Evolutionary conservation across 2,113 vertebrate species (phyloP), one percentile per base, ranked within the genome.

Genomic region (Pterocles gutturalis): DNA sequence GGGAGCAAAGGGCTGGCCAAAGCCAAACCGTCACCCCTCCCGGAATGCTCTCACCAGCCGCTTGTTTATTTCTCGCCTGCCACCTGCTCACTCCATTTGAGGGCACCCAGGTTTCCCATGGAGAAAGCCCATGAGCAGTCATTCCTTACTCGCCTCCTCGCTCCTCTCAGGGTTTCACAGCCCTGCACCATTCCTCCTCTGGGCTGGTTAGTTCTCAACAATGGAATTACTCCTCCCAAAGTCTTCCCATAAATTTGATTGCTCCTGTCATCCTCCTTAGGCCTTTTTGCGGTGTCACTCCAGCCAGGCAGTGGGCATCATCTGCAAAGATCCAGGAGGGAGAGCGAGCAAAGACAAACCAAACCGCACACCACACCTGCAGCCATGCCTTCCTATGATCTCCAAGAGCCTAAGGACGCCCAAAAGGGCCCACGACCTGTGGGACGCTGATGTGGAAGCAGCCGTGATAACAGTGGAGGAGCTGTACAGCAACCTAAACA

Each of bases 351-450:
- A 62, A 75, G 16, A 34, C 31, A 79, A 79, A 95, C 22, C 61
- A 64, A 89, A 36, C 18, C 7, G 15, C 36, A 38, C 5, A 1
- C 29, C 36, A 33, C 28, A 41, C 13, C 45, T 53, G 22, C 9
- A 15, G 28, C 45, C 1, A 1, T 12, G 12, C 45, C 18, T 55
- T 45, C 20, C 45, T 41, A n/a, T 5, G 3, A 26, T 29, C 4
- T 51, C 26, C 26, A 48, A 28, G 51, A 78, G 25, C 46, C 60
- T 29, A 29, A 54, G 25, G n/a, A 17, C 1, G 1, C 14, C 20
- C 71, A 60, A 5, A 13, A 41, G 36, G 17, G 57, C 24, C 43
- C 57, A 13, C 17, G 6, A 5, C 33, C 43, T 53, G 28, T 3
- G 2, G 19, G 5, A 53, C 38, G 33, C 36, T 28, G n/a, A 17